Evolutionary conservation across 2,113 vertebrate genomes (phyloP).

Genomic region (Podarcis cretensis): DNA sequence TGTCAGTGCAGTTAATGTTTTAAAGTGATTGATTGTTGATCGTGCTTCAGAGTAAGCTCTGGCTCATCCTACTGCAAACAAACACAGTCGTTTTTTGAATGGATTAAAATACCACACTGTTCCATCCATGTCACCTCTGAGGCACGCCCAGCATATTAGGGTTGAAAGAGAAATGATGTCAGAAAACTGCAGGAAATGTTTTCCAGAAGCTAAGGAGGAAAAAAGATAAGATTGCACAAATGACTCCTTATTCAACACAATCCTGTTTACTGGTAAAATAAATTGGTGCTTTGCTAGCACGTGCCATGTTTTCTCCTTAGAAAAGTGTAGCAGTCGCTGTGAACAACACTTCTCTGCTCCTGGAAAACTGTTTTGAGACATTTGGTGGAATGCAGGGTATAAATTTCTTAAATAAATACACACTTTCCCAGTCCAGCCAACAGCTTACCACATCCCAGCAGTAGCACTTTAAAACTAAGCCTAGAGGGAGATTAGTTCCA

Average conservation of each 20-base stretch:
- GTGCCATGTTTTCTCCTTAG: background rate
- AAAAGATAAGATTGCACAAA: background rate
- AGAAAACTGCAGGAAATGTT: background rate
- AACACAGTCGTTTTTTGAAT: background rate
- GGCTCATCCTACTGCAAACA: background rate
- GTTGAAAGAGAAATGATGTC: background rate
- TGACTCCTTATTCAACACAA: background rate
- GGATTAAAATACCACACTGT: background rate
- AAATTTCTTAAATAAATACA: too few relatives aligned
- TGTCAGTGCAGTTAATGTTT: background rate
- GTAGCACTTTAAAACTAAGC: too few relatives aligned
- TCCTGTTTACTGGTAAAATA: background rate
- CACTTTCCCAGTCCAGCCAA: too few relatives aligned
- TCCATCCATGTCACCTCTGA: background rate
- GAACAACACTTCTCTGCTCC: background rate
- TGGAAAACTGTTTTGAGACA: background rate
- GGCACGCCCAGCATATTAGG: rapidly evolving
- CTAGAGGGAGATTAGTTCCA: too few relatives aligned
- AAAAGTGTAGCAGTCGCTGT: background rate
- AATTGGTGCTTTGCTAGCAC: background rate
- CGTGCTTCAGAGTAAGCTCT: background rate
- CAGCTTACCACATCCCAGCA: too few relatives aligned
- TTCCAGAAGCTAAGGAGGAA: background rate
- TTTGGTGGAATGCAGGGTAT: too few relatives aligned
- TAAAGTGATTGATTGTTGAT: background rate